A percentile compares a stretch with the other conserved stretches of the same genome.
phyloP scores from a whole-genome alignment of 1,140 invertebrate genomes.

The Whitmania pigra region DNA sequence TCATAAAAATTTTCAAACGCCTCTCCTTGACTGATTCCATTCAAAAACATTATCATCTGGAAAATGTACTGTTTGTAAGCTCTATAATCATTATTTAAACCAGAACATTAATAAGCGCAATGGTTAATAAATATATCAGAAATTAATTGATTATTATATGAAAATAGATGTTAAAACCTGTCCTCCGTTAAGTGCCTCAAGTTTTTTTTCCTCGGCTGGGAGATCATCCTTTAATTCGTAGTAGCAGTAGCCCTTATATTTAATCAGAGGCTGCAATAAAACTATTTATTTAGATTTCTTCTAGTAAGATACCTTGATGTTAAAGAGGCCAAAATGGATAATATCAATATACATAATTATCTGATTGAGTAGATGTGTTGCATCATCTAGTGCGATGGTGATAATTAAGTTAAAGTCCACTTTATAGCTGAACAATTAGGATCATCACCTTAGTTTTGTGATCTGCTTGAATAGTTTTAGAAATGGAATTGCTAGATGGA shows the following conservation, averaged over 20 bases:
- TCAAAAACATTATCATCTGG: conserved; percentile 81
- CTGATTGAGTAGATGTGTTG: neutral
- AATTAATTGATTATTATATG: too few species aligned
- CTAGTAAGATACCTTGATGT: neutral
- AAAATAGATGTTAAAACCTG: conserved; percentile 42
- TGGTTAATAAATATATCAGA: too few species aligned
- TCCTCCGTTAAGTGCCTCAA: conserved; percentile 60
- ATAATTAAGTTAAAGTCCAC: neutral
- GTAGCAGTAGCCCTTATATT: conserved; percentile 93
- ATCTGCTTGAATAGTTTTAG: conserved; percentile 65
- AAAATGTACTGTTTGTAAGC: conserved; percentile 8
- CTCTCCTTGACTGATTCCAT: conserved; percentile 60
- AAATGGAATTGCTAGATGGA: conserved; percentile 47
- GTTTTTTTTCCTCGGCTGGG: conserved; percentile 63
- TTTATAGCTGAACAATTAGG: conserved; percentile 29
- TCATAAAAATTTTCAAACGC: conserved; percentile 73
- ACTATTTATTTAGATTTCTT: neutral
- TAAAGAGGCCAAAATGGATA: neutral
- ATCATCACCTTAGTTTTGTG: conserved; percentile 67
- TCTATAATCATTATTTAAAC: too few species aligned
- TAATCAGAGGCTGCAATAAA: conserved; percentile 68
- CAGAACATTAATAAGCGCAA: too few species aligned
- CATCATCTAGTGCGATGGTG: neutral
- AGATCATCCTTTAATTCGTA: conserved; percentile 95
- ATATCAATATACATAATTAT: neutral